Percentiles rank a stretch among this genome's conserved stretches.
Conservation (phyloP, 2,888 invertebrate genomes). For the Scaptomyza polygonia region DNA sequence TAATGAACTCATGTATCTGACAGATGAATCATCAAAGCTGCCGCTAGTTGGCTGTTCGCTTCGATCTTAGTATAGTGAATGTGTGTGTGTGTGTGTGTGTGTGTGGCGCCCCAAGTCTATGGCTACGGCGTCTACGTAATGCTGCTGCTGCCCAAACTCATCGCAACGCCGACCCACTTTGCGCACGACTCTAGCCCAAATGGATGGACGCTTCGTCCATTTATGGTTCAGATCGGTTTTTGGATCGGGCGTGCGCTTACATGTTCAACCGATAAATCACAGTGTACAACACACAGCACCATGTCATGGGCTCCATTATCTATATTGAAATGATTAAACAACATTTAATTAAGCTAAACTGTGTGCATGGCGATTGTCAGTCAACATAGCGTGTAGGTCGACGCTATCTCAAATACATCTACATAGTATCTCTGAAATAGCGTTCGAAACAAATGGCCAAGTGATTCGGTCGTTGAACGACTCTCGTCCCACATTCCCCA, state of each 20-base stretch:
- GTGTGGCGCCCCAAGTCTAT: slow-evolving; percentile 71
- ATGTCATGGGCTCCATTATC: slow-evolving; percentile 68
- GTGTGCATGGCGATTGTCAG: slow-evolving; percentile 21
- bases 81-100: too few relatives aligned
- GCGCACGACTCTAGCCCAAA: slow-evolving; percentile 69
- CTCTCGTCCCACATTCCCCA: slow-evolving; percentile 41
- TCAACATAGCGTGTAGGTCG: slow-evolving; percentile 35
- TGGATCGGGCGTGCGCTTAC: slow-evolving; percentile 46
- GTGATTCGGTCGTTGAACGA: slow-evolving; percentile 58
- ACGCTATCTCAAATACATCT: too few relatives aligned
- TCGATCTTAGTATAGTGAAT: too few relatives aligned
- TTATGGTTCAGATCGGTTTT: background rate
- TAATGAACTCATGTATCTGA: slow-evolving; percentile 79
- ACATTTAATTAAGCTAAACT: slow-evolving; percentile 76
- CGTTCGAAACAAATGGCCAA: slow-evolving; percentile 18
- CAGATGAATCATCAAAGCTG: slow-evolving; percentile 77
- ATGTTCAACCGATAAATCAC: slow-evolving; percentile 62
- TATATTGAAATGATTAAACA: slow-evolving; percentile 71
- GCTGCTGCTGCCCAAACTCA: slow-evolving; percentile 49
- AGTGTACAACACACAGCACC: slow-evolving; percentile 1
- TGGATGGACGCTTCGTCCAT: slow-evolving; percentile 9
- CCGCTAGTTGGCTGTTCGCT: slow-evolving; percentile 31
- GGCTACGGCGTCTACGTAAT: slow-evolving; percentile 27
- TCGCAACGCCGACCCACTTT: slow-evolving; percentile 70
- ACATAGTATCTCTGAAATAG: slow-evolving; percentile 17